These are phyloP conservation scores for Apodemus speciosus DNA, from an alignment of 2,113 vertebrate species.

Conservation along the genomic window DNA sequence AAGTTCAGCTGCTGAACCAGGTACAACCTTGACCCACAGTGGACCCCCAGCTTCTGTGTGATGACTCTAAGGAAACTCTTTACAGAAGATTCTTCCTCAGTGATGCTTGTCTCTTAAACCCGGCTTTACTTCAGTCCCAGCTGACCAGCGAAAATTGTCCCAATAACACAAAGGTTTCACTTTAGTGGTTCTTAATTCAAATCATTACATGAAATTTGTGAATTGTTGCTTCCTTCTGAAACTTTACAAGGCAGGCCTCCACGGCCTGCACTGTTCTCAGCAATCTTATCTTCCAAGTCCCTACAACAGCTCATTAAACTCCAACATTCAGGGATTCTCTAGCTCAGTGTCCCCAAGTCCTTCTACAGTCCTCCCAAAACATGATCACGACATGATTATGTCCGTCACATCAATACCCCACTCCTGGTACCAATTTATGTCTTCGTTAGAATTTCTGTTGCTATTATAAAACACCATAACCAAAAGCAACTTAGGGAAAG, in stretches of 20 bases:
- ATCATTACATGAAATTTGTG: neutral
- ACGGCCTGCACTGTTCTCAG: neutral
- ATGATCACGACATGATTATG: too few relatives aligned
- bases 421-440: neutral
- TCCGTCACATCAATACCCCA: neutral
- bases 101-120: neutral
- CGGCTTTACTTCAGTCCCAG: neutral
- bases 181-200: neutral
- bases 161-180: neutral
- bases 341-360: neutral
- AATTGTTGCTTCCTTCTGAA: neutral
- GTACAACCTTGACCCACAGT: neutral
- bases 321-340: too few relatives aligned
- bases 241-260: neutral
- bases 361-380: neutral
- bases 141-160: neutral
- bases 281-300: neutral
- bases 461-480: neutral
- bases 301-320: neutral
- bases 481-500: neutral
- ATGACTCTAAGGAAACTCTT: neutral
- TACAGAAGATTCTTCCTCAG: neutral
- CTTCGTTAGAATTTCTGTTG: neutral
- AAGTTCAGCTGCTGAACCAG: neutral
- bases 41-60: neutral